A percentile compares a stretch with the other conserved stretches of the same genome.
phyloP scores from a whole-genome alignment of 37 sponge, comb jelly and placozoan genomes.

The Halichondria panicea region DNA sequence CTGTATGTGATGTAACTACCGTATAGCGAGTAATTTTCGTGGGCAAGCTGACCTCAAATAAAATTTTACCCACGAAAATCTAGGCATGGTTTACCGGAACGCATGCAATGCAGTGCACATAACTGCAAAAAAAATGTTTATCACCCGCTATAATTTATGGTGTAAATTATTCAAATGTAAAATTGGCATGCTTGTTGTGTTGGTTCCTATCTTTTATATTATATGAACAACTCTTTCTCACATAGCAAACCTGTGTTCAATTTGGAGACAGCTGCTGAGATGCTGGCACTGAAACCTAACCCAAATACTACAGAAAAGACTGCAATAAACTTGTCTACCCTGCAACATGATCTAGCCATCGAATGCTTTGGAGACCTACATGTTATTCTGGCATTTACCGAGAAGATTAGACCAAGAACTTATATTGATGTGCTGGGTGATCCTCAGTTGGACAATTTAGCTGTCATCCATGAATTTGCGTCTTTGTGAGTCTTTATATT shows the following conservation, averaged over 20 bases:
- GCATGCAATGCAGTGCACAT: no score
- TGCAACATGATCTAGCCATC: constrained; percentile 37
- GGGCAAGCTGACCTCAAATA: no score
- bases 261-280: constrained; percentile 6
- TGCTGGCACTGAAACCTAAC: constrained; percentile 12
- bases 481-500: constrained; percentile 14
- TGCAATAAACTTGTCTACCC: constrained; percentile 11
- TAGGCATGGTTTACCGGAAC: no score
- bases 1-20: no score
- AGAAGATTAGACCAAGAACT: constrained; percentile 62
- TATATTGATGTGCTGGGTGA: constrained; percentile 59
- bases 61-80: no score
- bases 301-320: neutral
- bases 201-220: no score
- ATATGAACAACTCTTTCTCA: no score
- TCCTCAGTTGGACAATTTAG: constrained; percentile 15
- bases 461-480: constrained; percentile 36
- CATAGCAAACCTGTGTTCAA: constrained; percentile 3
- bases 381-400: constrained; percentile 53
- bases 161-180: no score
- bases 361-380: constrained; percentile 37
- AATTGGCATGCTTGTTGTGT: no score
- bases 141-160: no score
- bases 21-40: no score
- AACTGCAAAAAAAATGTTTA: no score